Evolutionary conservation across 1,140 invertebrate genomes (phyloP).

Genomic region (Drosophila trapezifrons): DNA sequence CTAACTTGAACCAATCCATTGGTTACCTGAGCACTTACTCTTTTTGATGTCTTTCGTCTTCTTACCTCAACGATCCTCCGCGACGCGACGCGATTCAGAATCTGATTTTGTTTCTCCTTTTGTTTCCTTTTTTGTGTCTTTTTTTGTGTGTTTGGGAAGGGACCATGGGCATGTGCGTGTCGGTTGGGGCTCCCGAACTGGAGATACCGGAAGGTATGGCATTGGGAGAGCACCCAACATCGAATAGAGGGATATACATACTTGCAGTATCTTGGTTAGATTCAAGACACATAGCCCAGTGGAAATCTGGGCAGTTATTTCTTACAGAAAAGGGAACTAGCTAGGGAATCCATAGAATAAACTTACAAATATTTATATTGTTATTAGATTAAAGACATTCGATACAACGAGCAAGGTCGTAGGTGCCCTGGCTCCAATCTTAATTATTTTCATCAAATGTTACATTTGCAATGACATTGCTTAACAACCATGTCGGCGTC

Average conservation of each 20-base stretch:
- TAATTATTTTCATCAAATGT: slow-evolving; percentile 63
- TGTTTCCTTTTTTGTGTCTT: not conserved
- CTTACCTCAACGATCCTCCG: slow-evolving; percentile 20
- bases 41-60: slow-evolving; percentile 12
- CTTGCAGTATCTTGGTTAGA: not conserved
- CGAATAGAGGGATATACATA: not conserved
- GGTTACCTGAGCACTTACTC: slow-evolving; percentile 64
- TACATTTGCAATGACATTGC: slow-evolving; percentile 63
- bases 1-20: slow-evolving; percentile 74
- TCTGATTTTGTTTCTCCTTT: not conserved
- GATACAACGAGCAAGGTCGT: too few relatives aligned
- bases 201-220: not conserved
- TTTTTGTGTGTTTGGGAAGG: not conserved
- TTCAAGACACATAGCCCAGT: not conserved
- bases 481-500: slow-evolving; percentile 35
- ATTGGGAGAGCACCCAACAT: too few relatives aligned
- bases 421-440: not conserved
- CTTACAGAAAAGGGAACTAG: too few relatives aligned
- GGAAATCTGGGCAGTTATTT: too few relatives aligned
- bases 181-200: not conserved
- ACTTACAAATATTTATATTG: too few relatives aligned
- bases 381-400: too few relatives aligned
- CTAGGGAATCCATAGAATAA: too few relatives aligned
- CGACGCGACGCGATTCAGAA: slow-evolving; percentile 1
- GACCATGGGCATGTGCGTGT: not conserved